Base-by-base conservation (phyloP, 2,113 vertebrate species). In the Talpa occidentalis region DNA sequence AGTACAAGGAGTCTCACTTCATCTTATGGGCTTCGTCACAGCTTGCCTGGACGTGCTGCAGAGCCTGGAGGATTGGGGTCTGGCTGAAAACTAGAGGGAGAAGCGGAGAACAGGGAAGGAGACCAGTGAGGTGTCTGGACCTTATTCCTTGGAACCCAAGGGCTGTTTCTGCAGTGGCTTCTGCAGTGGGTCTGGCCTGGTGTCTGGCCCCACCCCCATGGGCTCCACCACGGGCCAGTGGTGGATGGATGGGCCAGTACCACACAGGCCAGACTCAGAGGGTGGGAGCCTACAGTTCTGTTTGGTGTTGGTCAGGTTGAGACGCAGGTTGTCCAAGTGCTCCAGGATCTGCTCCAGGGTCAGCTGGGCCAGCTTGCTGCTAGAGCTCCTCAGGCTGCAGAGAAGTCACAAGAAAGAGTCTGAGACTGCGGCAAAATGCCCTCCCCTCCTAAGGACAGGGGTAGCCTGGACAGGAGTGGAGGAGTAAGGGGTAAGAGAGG, bases 341-440 rank as follows among this genome's bases (percentile, higher is more conserved):
- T 99, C 99, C 97, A 99, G 96, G 97, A 99, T 99, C 98, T 99
- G 99, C 73, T 99, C 99, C 96, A 99, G 97, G 5, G 99, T 99
- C 92, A 99, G 98, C 98, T 99, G 99, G 62, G 99, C 99, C 96
- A 99, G 98, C 96, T 99, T 99, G 98, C 99, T 99, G 98, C 99
- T 99, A 56, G 99, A 99, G 77, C 99, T 99, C 35, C 99, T 98
- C 26, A 99, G 98, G 97, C 99, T 99, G 97, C 0, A 4, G 24
- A 44, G 12, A 40, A 24, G 56, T 4, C 22, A 59, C 5, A 5
- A 35, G 40, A 42, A 67, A 19, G 28, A 28, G 14, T 3, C 5
- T 42, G 66, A 9, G 35, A 54, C 0, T 1, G 40, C 0, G 69
- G 74, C 0, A 1, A 60, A 35, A 8, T 30, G 3, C 49, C 62